Evolutionary conservation across 2,888 invertebrate genomes (phyloP).

Genomic region (Chirona hameri): DNA sequence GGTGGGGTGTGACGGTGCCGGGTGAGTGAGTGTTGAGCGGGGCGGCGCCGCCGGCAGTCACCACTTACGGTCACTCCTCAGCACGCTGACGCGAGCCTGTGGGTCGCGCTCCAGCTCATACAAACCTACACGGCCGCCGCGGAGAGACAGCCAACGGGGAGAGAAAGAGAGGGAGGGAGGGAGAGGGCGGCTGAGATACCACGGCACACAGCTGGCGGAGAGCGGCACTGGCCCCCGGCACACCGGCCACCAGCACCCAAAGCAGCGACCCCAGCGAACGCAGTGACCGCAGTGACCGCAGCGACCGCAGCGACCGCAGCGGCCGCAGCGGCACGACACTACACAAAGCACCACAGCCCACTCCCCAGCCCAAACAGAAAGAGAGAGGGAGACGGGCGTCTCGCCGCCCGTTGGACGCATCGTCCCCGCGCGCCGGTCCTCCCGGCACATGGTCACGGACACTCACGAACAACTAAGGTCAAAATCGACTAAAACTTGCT

Average conservation of each 20-base stretch:
- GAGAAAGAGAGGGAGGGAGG: background rate
- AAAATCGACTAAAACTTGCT: no score
- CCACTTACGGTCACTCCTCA: conserved; percentile 47
- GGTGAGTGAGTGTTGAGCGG: background rate
- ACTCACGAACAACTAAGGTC: no score
- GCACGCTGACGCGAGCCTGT: conserved; percentile 34
- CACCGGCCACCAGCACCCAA: background rate
- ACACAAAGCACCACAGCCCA: no score
- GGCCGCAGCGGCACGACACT: no score
- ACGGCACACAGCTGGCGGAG: background rate
- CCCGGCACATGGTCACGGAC: no score
- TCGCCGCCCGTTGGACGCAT: no score
- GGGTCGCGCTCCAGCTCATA: background rate
- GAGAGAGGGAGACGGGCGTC: no score
- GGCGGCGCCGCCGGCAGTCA: background rate
- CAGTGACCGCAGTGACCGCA: background rate
- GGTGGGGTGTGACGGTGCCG: no score
- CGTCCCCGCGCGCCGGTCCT: no score
- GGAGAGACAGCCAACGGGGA: no score
- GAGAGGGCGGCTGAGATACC: background rate
- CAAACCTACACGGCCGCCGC: background rate
- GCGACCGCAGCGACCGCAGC: background rate
- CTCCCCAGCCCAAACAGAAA: no score
- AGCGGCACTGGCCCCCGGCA: background rate
- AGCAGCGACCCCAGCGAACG: background rate